Percentiles rank a stretch among this genome's conserved stretches.
Conservation (phyloP, 2,888 invertebrate genomes). For the Notocelia uddmanniana region DNA sequence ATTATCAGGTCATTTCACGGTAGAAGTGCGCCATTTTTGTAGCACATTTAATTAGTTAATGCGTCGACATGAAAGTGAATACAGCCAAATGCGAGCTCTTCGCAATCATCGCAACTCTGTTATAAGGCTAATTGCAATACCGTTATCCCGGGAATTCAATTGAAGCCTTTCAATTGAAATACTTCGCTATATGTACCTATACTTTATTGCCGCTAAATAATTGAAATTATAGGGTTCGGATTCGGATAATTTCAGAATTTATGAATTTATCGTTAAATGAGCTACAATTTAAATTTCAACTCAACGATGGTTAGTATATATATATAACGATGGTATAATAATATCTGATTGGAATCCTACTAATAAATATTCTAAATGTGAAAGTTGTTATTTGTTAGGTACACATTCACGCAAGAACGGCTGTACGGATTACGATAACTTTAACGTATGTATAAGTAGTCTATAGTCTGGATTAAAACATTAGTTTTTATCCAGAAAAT, state of each 20-base stretch:
- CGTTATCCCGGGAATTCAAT: constrained; percentile 32
- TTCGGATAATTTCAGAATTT: background rate
- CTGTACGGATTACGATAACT: background rate
- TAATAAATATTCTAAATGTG: background rate
- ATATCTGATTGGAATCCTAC: background rate
- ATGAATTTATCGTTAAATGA: background rate
- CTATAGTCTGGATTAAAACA: too few relatives aligned
- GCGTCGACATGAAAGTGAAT: background rate
- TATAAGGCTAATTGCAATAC: constrained; percentile 37
- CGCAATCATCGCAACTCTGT: constrained; percentile 28
- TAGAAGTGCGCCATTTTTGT: background rate
- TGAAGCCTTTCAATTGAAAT: constrained; percentile 13
- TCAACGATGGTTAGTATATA: too few relatives aligned
- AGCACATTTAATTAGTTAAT: constrained; percentile 4
- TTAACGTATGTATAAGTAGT: too few relatives aligned
- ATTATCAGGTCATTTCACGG: too few relatives aligned
- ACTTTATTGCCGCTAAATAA: background rate
- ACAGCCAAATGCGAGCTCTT: background rate
- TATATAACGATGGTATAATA: background rate
- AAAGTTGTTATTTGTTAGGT: background rate
- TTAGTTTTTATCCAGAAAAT: too few relatives aligned
- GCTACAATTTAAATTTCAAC: too few relatives aligned
- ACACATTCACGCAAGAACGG: background rate
- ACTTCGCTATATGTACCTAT: background rate
- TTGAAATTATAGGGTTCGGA: background rate